Conservation (phyloP, 2,113 vertebrate genomes). For the Mobula birostris region DNA sequence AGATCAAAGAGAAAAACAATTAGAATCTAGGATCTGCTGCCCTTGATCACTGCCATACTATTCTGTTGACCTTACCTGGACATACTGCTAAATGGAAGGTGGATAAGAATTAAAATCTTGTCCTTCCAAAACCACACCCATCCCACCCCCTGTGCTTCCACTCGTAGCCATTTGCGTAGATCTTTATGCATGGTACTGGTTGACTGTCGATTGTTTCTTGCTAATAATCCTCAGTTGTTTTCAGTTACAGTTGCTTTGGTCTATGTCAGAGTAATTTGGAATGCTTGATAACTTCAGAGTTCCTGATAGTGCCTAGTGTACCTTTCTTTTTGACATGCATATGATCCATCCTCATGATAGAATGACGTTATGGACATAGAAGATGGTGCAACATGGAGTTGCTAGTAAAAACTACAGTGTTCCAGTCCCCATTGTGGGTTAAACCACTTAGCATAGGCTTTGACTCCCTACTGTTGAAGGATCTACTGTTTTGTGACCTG, state of each 20-base stretch:
- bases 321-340: neutral
- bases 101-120: neutral
- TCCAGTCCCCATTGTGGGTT: neutral
- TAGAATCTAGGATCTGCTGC: neutral
- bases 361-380: neutral
- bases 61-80: neutral
- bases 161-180: too few species aligned
- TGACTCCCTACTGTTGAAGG: neutral
- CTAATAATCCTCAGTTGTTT: neutral
- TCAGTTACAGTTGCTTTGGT: neutral
- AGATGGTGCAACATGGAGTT: neutral
- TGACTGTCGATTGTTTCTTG: neutral
- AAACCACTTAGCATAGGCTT: neutral
- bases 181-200: neutral
- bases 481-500: neutral
- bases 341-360: neutral
- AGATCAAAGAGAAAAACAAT: neutral
- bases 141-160: neutral
- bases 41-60: neutral
- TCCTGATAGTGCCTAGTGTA: neutral
- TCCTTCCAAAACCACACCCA: too few species aligned
- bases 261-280: neutral
- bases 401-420: neutral
- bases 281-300: neutral
- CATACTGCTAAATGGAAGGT: neutral